phyloP scores from a whole-genome alignment of 2,113 vertebrate genomes.

The Syngnathoides biaculeatus region DNA sequence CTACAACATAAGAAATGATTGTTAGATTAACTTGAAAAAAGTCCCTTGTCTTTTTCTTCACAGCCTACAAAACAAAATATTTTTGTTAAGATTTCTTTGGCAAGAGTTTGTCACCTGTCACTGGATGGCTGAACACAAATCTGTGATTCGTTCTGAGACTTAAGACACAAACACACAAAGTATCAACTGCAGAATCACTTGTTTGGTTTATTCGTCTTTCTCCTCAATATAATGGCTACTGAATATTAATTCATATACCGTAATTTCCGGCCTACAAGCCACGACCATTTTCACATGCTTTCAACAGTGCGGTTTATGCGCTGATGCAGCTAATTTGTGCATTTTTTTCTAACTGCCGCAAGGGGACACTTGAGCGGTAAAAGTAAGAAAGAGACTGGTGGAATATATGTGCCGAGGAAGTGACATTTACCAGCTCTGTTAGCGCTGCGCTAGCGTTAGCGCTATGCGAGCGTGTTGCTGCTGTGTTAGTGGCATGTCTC shows the following conservation, averaged over 20 bases:
- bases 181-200: neutral
- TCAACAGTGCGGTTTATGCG: too few relatives aligned
- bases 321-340: too few relatives aligned
- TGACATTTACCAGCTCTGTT: too few relatives aligned
- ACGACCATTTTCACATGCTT: too few relatives aligned
- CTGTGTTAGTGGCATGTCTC: too few relatives aligned
- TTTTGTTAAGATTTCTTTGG: neutral
- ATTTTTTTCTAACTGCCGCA: too few relatives aligned
- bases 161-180: conserved; percentile 27
- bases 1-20: conserved; percentile 59
- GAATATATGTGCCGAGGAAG: too few relatives aligned
- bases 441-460: too few relatives aligned
- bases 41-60: neutral
- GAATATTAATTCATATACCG: neutral
- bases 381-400: too few relatives aligned
- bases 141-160: conserved; percentile 82
- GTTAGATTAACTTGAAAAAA: neutral
- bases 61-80: neutral
- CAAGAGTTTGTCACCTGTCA: conserved; percentile 69
- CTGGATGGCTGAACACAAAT: conserved; percentile 67
- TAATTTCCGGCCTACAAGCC: too few relatives aligned
- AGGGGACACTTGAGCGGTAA: too few relatives aligned
- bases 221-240: neutral
- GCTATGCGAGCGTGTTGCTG: too few relatives aligned
- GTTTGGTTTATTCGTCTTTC: neutral